Evolutionary conservation across 2,888 invertebrate genomes (phyloP).

Genomic region (Agrotis clavis): DNA sequence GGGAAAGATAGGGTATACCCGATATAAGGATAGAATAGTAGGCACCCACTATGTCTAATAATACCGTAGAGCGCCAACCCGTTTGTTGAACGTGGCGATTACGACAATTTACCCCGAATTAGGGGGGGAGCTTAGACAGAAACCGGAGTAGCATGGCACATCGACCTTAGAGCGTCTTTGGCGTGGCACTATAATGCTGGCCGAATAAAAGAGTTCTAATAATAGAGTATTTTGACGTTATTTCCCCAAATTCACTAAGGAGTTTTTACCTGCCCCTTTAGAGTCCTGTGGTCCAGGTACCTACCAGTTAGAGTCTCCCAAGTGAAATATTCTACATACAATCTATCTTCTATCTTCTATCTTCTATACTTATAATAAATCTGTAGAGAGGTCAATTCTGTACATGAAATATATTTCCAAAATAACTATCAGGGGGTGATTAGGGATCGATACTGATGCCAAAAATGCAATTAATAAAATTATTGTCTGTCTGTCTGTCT

Average conservation of each 20-base stretch:
- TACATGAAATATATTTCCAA: too few species aligned
- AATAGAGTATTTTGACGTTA: background rate
- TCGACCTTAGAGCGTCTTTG: too few species aligned
- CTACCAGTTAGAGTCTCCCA: too few species aligned
- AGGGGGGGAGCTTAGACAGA: background rate
- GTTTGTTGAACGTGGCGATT: conserved; percentile 29
- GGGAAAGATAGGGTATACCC: background rate
- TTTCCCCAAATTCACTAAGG: background rate
- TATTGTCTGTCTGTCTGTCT: too few species aligned
- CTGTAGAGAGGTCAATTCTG: too few species aligned
- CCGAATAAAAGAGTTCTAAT: background rate
- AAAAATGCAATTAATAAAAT: too few species aligned
- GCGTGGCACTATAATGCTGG: background rate
- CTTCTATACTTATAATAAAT: too few species aligned
- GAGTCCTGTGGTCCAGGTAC: background rate
- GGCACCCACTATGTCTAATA: conserved; percentile 10
- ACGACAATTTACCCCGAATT: conserved; percentile 15
- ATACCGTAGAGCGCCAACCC: conserved; percentile 18
- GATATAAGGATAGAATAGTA: conserved; percentile 29
- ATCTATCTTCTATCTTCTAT: too few species aligned
- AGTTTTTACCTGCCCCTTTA: background rate
- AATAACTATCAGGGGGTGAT: too few species aligned
- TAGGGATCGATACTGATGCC: too few species aligned
- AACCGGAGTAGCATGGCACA: background rate
- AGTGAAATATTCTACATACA: too few species aligned